Evolutionary conservation across 2,113 vertebrate genomes (phyloP), one percentile per base, ranked within the genome.

Genomic region (Steatornis caripensis): DNA sequence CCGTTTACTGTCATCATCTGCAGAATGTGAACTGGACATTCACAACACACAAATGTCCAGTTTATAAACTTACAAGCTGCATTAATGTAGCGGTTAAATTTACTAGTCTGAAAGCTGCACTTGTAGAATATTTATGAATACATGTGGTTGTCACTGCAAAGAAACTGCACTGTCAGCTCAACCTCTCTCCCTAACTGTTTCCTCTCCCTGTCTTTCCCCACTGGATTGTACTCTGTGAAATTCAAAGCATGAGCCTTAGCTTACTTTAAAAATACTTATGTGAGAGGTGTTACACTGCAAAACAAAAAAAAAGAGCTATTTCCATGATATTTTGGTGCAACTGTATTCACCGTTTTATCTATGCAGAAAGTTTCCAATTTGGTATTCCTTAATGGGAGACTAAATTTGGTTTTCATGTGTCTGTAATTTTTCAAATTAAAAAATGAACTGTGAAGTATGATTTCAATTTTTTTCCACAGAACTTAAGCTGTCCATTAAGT

Each of bases 51-150:
- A 96, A 94, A 96, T 93, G 85, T 96, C 90, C 93, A 90, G 85
- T 86, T 97, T 97, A 96, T 98, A 98, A 98, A 98, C 95, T 97
- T 96, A 65, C 88, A 96, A 95, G 93, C 93, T 96, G 91, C 94
- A 95, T 97, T 98, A 97, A 98, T 94, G 91, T 97, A 97, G 95
- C 96, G 97, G 97, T 97, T 98, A 98, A 98, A 98, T 97, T 98
- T 97, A 94, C 95, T 95, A 87, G 77, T 93, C 94, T 97, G 97
- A 98, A 98, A 97, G 95, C 97, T 93, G 81, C 93, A 95, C 95
- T 98, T 98, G 95, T 98, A 95, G 98, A 98, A 98, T 98, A 98
- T 98, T 98, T 98, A 98, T 98, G 97, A 98, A 98, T 95, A 96
- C 96, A 87, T 93, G 90, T 95, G 93, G 89, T 90, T 98, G 97